Conservation (phyloP, 2,888 invertebrate genomes). For the Hetaerina titia region DNA sequence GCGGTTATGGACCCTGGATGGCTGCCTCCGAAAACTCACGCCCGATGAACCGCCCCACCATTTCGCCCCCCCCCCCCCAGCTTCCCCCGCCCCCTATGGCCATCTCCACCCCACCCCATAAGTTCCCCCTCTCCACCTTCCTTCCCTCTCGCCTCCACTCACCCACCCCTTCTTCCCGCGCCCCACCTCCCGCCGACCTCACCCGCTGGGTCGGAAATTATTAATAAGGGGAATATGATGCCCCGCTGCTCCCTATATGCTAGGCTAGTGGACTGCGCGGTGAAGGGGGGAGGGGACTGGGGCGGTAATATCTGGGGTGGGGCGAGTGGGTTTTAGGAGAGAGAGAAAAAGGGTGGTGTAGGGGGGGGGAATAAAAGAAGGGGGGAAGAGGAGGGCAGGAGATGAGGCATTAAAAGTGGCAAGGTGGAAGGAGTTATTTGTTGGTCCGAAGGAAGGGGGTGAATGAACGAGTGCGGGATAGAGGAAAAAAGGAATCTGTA, state of each 20-base stretch:
- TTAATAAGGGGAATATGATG: slow-evolving; percentile 66
- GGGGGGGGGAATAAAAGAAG: neutral
- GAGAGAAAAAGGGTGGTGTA: neutral
- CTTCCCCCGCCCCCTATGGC: neutral
- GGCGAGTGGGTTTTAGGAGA: neutral
- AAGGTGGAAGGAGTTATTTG: slow-evolving; percentile 27
- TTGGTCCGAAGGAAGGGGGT: neutral
- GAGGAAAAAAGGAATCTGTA: neutral
- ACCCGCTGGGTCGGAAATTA: slow-evolving; percentile 64
- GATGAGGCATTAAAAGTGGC: neutral
- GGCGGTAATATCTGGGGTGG: slow-evolving; percentile 16
- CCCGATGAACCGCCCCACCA: slow-evolving; percentile 48
- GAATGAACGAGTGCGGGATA: neutral
- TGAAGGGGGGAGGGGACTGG: neutral
- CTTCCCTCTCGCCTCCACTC: neutral
- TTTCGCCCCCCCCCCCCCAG: neutral
- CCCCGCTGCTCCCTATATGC: slow-evolving; percentile 41
- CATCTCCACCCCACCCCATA: neutral
- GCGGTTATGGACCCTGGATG: slow-evolving; percentile 55
- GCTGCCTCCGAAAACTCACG: slow-evolving; percentile 51
- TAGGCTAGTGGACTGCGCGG: slow-evolving; percentile 52
- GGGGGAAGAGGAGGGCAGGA: neutral
- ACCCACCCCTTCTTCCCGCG: neutral
- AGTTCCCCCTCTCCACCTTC: neutral
- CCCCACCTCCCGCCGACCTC: slow-evolving; percentile 6